Conservation (phyloP, 53 echinoderm and acorn worm species). For the Antedon mediterranea region DNA sequence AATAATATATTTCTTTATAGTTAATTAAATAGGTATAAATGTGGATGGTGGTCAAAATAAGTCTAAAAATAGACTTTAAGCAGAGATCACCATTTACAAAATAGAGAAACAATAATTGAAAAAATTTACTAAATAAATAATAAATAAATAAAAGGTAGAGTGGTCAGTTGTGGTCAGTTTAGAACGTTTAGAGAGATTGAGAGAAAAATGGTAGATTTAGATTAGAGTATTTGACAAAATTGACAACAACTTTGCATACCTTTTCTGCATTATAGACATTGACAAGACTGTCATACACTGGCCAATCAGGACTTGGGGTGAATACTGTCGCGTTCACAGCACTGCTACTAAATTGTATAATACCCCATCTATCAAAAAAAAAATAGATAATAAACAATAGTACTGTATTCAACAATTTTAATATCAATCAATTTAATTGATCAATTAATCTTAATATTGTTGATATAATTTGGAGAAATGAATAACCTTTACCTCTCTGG, state of each 20-base stretch:
- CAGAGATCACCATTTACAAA: no score
- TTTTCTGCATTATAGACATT: slow-evolving; percentile 72
- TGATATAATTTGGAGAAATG: no score
- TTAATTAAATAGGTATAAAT: no score
- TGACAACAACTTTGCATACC: slow-evolving; percentile 15
- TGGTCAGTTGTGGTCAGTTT: neutral
- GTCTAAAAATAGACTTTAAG: no score
- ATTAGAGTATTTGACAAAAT: neutral
- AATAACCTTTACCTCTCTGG: slow-evolving; percentile 46
- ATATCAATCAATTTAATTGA: no score
- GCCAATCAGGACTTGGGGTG: slow-evolving; percentile 49
- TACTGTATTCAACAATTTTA: no score
- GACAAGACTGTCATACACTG: slow-evolving; percentile 46
- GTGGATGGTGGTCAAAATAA: no score
- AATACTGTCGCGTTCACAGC: slow-evolving; percentile 53
- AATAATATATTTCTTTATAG: no score
- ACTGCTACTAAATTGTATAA: slow-evolving; percentile 59
- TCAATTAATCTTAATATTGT: no score
- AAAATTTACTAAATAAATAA: no score
- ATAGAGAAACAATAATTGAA: no score
- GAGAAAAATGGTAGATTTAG: neutral
- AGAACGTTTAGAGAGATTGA: neutral
- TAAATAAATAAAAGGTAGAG: no score
- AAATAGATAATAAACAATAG: neutral
- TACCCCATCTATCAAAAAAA: slow-evolving; percentile 46